A percentile compares a stretch with the other conserved stretches of the same genome.
These are phyloP conservation scores for Trimorus sp. DNA, from an alignment of 2,888 invertebrate genomes.

Conservation along the genomic window DNA sequence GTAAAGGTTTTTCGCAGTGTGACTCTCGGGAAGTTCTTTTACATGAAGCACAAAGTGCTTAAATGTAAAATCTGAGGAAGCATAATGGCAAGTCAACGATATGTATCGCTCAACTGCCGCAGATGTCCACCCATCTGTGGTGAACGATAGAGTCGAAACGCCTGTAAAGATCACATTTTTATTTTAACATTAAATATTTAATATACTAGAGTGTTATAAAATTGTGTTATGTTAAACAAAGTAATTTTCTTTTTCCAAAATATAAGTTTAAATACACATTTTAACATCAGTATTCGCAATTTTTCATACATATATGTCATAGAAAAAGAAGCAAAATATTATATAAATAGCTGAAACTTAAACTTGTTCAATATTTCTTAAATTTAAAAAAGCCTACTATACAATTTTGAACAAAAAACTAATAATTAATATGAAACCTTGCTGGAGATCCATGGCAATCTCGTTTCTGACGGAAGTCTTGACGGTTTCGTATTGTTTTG, in stretches of 20 bases:
- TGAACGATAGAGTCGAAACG: constrained; percentile 9
- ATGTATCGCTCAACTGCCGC: constrained; percentile 15
- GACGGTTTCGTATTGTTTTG: too few species aligned
- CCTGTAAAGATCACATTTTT: neutral
- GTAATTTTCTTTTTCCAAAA: neutral
- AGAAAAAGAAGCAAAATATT: too few species aligned
- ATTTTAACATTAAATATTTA: neutral
- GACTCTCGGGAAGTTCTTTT: neutral
- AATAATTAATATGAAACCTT: too few species aligned
- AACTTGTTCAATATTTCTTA: too few species aligned
- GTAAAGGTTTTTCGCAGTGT: too few species aligned
- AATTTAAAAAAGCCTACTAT: too few species aligned
- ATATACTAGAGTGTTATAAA: neutral
- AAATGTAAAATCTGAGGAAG: constrained; percentile 7
- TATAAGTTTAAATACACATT: neutral
- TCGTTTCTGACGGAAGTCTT: too few species aligned
- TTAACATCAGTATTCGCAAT: neutral
- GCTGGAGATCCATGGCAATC: too few species aligned
- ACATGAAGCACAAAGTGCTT: constrained; percentile 24
- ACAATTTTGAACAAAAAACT: too few species aligned
- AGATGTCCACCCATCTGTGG: constrained; percentile 34
- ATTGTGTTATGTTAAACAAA: neutral
- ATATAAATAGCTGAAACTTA: too few species aligned
- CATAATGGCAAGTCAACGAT: constrained; percentile 13
- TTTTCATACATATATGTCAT: too few species aligned